phyloP scores from a whole-genome alignment of 1,140 invertebrate species.

The Drosophila nebulosa region DNA sequence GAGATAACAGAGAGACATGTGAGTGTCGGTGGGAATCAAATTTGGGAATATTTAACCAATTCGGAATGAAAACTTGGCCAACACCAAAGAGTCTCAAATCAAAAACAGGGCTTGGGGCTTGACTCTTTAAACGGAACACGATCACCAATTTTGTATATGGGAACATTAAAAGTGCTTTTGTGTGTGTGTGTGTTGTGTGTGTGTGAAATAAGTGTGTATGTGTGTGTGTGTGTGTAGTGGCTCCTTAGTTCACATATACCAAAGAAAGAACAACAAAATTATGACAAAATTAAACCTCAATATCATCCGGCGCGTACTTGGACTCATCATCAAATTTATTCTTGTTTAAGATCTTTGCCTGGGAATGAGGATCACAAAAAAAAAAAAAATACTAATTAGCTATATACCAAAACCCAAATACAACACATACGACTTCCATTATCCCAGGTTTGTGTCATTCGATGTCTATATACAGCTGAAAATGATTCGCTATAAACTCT shows the following conservation, averaged over 20 bases:
- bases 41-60: neutral
- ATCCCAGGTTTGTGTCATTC: neutral
- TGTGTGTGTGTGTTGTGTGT: neutral
- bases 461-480: neutral
- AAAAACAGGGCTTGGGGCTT: neutral
- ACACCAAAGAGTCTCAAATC: conserved; percentile 31
- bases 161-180: conserved; percentile 38
- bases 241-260: conserved; percentile 1
- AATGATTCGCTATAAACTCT: neutral
- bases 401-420: neutral
- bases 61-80: conserved; percentile 23
- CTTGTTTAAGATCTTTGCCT: conserved; percentile 65
- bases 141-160: conserved; percentile 26
- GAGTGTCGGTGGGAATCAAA: conserved; percentile 1
- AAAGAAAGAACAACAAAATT: conserved; percentile 33
- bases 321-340: conserved; percentile 70
- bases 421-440: neutral
- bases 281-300: conserved; percentile 66
- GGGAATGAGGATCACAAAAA: conserved; percentile 41
- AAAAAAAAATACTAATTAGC: conserved; percentile 47
- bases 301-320: conserved; percentile 76
- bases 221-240: conserved; percentile 12
- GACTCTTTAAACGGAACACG: conserved; percentile 13
- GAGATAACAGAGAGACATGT: conserved; percentile 45
- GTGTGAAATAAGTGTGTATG: neutral